A percentile compares a stretch with the other conserved stretches of the same genome.
Conservation (phyloP, 2,113 vertebrate species). For the Megatriorchis doriae region DNA sequence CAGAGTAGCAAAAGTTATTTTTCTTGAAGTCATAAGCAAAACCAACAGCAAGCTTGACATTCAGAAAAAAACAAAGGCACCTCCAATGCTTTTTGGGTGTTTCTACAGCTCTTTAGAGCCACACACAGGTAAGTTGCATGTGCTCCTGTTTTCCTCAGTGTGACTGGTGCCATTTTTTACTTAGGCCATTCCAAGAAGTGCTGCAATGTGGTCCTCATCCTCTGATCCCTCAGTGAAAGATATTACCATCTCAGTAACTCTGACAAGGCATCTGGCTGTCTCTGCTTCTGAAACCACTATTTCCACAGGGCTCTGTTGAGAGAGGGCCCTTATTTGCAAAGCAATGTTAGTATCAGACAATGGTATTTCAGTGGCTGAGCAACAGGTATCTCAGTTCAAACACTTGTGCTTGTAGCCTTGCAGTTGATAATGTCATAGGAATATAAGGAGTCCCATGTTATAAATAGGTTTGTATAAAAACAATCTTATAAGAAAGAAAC, state of each 20-base stretch:
- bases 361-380: not conserved
- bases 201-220: not conserved
- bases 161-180: not conserved
- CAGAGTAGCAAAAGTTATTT: not conserved
- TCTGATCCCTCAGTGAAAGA: not conserved
- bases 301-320: not conserved
- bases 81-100: not conserved
- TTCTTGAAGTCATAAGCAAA: not conserved
- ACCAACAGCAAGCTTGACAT: not conserved
- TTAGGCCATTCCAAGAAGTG: not conserved
- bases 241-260: not conserved
- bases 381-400: not conserved
- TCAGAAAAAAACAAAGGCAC: not conserved
- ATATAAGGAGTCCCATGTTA: not conserved
- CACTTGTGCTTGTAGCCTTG: not conserved
- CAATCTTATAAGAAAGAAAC: not conserved
- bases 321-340: not conserved
- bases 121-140: rapidly evolving
- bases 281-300: not conserved
- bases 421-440: not conserved
- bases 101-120: not conserved
- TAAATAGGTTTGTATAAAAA: not conserved
- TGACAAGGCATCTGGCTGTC: not conserved
- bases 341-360: not conserved
- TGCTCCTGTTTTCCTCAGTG: not conserved